phyloP scores from a whole-genome alignment of 64 coral and sea anemone genomes.

The Pocillopora damicornis region DNA sequence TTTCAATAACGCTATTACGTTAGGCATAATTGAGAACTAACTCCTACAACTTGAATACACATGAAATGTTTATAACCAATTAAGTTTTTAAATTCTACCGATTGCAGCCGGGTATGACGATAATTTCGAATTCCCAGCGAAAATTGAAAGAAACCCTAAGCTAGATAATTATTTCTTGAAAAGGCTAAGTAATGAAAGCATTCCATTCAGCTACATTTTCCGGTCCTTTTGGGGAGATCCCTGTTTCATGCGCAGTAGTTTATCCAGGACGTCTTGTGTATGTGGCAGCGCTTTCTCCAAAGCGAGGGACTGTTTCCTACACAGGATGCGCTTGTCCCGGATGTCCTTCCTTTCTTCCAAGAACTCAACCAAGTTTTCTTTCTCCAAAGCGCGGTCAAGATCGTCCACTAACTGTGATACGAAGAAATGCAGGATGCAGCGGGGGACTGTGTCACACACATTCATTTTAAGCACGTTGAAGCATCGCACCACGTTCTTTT shows the following conservation, averaged over 20 bases:
- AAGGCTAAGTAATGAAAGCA: too few species aligned
- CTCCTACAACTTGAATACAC: too few species aligned
- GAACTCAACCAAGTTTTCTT: conserved; percentile 43
- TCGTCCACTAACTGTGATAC: conserved; percentile 67
- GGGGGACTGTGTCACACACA: conserved; percentile 69
- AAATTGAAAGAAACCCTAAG: neutral
- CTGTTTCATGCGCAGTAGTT: conserved; percentile 49
- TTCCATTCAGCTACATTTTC: neutral
- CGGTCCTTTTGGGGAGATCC: neutral
- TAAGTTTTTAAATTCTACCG: too few species aligned
- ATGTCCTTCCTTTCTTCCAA: conserved; percentile 62
- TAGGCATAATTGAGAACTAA: too few species aligned
- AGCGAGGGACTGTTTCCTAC: neutral
- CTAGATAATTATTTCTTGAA: too few species aligned
- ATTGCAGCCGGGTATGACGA: too few species aligned
- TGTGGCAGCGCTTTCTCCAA: conserved; percentile 50
- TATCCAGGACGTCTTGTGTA: conserved; percentile 15
- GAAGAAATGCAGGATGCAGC: conserved; percentile 82
- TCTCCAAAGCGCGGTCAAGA: conserved; percentile 48
- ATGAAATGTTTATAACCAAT: too few species aligned
- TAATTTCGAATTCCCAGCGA: neutral
- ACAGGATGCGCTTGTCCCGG: conserved; percentile 22
- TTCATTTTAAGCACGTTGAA: conserved; percentile 82
- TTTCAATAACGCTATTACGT: too few species aligned
- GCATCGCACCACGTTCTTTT: conserved; percentile 73